Evolutionary conservation across 2,888 invertebrate genomes (phyloP).

Genomic region (Lampropteryx suffumata): DNA sequence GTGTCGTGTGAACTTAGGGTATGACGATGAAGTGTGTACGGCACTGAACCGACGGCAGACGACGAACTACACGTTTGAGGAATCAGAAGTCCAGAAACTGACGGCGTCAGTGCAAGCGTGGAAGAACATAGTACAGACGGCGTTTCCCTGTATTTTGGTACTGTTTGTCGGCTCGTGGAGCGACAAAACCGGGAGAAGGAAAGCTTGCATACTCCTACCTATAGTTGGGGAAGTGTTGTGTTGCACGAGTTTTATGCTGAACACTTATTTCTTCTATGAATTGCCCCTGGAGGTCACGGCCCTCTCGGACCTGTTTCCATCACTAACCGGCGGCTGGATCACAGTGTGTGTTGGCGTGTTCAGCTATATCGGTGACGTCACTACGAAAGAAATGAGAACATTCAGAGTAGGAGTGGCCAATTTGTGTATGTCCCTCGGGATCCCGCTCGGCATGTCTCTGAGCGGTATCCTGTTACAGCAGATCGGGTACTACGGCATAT

Average conservation of each 20-base stretch:
- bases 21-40: constrained; percentile 88
- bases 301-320: constrained; percentile 80
- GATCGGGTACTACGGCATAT: constrained; percentile 79
- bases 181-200: constrained; percentile 82
- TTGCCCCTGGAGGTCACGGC: constrained; percentile 82
- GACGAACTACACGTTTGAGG: constrained; percentile 85
- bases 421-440: constrained; percentile 84
- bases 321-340: constrained; percentile 82
- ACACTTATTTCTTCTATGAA: constrained; percentile 83
- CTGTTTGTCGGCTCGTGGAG: constrained; percentile 85
- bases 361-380: constrained; percentile 85
- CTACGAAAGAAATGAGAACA: constrained; percentile 83
- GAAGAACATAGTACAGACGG: constrained; percentile 82
- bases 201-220: constrained; percentile 83
- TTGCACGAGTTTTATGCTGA: constrained; percentile 76
- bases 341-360: constrained; percentile 84
- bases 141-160: constrained; percentile 81
- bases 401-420: constrained; percentile 85
- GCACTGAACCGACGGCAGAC: constrained; percentile 89
- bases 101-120: constrained; percentile 82
- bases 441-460: constrained; percentile 82
- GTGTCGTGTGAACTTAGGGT: constrained; percentile 90
- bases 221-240: constrained; percentile 81
- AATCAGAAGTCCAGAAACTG: constrained; percentile 84
- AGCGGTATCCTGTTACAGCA: constrained; percentile 80